These are phyloP conservation scores for Rhodinocichla rosea DNA, from an alignment of 2,113 vertebrate species.

Conservation along the genomic window DNA sequence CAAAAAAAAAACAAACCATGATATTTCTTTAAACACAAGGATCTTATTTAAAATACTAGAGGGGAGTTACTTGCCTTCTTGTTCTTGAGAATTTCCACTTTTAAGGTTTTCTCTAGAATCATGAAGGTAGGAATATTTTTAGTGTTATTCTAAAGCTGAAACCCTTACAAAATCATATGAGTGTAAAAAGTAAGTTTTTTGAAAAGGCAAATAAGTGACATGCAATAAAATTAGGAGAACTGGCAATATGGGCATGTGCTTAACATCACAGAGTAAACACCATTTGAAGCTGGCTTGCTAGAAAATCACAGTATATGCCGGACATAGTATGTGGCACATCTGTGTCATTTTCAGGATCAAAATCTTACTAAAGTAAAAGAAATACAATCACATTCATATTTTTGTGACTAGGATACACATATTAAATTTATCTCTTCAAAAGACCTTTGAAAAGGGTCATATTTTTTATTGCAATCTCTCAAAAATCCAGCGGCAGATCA, in stretches of 20 bases:
- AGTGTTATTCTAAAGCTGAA: neutral
- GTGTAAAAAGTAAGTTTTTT: neutral
- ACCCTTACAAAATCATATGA: neutral
- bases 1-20: accelerated
- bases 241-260: neutral
- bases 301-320: neutral
- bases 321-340: neutral
- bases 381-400: neutral
- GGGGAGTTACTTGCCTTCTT: neutral
- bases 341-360: neutral
- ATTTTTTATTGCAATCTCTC: neutral
- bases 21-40: neutral
- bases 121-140: neutral
- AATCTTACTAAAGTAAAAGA: neutral
- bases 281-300: neutral
- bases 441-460: neutral
- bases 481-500: neutral
- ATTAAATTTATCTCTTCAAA: neutral
- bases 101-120: neutral
- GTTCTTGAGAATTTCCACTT: neutral
- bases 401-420: neutral
- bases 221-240: neutral
- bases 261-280: neutral
- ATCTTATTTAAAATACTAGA: neutral
- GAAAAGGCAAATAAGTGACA: neutral